Evolutionary conservation across 2,888 invertebrate species (phyloP).

Genomic region (Ophion ellenae): DNA sequence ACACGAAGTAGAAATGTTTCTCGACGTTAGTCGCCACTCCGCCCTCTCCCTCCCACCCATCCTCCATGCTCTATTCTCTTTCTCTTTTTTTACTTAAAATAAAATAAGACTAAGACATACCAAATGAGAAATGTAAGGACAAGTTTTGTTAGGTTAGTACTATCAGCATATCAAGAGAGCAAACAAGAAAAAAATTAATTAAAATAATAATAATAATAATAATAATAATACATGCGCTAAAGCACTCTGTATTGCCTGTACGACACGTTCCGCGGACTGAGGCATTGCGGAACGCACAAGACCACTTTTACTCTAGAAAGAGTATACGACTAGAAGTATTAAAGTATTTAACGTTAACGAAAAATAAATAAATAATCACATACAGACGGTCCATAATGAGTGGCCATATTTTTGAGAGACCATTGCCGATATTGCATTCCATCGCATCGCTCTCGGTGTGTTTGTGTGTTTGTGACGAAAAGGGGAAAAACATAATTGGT

Average conservation of each 20-base stretch:
- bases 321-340: slow-evolving; percentile 84
- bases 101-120: slow-evolving; percentile 83
- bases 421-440: slow-evolving; percentile 68
- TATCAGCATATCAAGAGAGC: slow-evolving; percentile 83
- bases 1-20: slow-evolving; percentile 70
- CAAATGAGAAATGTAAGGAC: slow-evolving; percentile 82
- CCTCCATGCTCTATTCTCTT: not conserved
- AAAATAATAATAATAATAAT: slow-evolving; percentile 49
- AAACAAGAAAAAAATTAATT: slow-evolving; percentile 66
- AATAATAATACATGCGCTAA: slow-evolving; percentile 75
- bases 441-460: slow-evolving; percentile 63
- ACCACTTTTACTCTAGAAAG: slow-evolving; percentile 83
- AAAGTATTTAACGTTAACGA: slow-evolving; percentile 65
- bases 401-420: slow-evolving; percentile 80
- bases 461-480: slow-evolving; percentile 9
- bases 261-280: slow-evolving; percentile 75
- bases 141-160: slow-evolving; percentile 81
- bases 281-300: slow-evolving; percentile 78
- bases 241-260: slow-evolving; percentile 82
- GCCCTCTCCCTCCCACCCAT: slow-evolving; percentile 9
- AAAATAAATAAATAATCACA: slow-evolving; percentile 75
- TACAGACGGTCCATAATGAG: slow-evolving; percentile 80
- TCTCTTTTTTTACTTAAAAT: slow-evolving; percentile 63
- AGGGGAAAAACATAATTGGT: slow-evolving; percentile 36
- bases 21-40: slow-evolving; percentile 45